These are phyloP conservation scores for Sisor rabdophorus DNA, from an alignment of 2,113 vertebrate species.

Conservation along the genomic window DNA sequence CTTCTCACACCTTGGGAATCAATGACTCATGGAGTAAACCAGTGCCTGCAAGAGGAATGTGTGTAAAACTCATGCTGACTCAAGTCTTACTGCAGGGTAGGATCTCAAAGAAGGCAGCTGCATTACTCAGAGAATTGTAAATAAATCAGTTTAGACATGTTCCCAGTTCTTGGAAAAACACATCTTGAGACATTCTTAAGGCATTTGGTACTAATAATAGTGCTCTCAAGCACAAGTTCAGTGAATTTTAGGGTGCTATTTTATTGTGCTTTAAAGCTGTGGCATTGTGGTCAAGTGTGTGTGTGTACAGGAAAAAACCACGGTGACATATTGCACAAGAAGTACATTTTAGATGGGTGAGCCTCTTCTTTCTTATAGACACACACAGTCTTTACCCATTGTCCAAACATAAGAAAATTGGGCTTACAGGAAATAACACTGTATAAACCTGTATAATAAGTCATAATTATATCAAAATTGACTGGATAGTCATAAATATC, in stretches of 20 bases:
- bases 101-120: conserved; percentile 9
- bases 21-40: conserved; percentile 36
- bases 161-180: neutral
- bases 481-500: too few species aligned
- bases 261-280: conserved; percentile 3
- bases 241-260: conserved; percentile 1
- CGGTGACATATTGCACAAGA: neutral
- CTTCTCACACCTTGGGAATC: conserved; percentile 7
- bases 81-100: conserved; percentile 13
- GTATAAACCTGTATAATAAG: too few species aligned
- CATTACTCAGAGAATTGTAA: conserved; percentile 26
- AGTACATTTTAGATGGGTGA: neutral
- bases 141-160: conserved; percentile 20
- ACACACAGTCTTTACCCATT: too few species aligned
- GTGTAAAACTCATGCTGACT: conserved; percentile 42
- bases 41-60: conserved; percentile 27
- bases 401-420: too few species aligned
- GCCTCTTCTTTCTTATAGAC: too few species aligned
- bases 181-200: neutral
- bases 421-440: too few species aligned
- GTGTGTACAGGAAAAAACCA: neutral
- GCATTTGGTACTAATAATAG: conserved; percentile 1
- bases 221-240: neutral
- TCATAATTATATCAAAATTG: too few species aligned
- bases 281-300: conserved; percentile 1